A percentile compares a stretch with the other conserved stretches of the same genome.
phyloP scores from a whole-genome alignment of 2,797 vertebrate species.

The Anas bahamensis region DNA sequence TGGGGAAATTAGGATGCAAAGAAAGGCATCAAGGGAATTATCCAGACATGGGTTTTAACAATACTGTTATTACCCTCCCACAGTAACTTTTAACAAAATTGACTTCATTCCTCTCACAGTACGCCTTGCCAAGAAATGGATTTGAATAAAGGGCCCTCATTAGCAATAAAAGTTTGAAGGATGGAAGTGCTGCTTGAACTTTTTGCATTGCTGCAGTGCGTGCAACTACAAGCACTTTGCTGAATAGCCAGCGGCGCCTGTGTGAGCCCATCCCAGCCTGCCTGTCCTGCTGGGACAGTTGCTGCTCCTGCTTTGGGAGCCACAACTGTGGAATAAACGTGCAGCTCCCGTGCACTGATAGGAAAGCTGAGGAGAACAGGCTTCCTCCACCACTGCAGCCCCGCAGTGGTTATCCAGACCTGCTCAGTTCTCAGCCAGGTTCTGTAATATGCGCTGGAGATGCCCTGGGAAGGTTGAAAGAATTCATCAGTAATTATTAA shows the following conservation, averaged over 20 bases:
- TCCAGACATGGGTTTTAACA: constrained; percentile 36
- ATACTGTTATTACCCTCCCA: constrained; percentile 3
- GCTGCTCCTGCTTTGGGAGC: not conserved
- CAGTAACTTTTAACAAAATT: constrained; percentile 29
- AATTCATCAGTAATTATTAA: not conserved
- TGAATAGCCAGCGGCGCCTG: not conserved
- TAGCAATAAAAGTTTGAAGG: constrained; percentile 34
- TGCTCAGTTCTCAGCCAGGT: not conserved
- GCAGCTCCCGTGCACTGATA: not conserved
- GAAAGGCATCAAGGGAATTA: not conserved
- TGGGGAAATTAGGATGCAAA: constrained; percentile 36
- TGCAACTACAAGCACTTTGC: not conserved
- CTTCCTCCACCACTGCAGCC: not conserved
- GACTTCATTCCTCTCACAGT: constrained; percentile 3
- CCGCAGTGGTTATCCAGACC: not conserved
- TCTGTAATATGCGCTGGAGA: not conserved
- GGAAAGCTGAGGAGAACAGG: not conserved
- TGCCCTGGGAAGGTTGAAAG: not conserved
- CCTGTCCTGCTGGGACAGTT: not conserved
- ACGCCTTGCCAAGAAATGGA: constrained; percentile 5
- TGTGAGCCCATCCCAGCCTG: not conserved
- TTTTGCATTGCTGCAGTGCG: not conserved
- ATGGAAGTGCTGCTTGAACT: constrained; percentile 21
- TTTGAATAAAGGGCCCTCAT: constrained; percentile 36
- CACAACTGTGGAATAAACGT: not conserved